phyloP scores from a whole-genome alignment of 1,140 invertebrate genomes.

The Amphibalanus amphitrite region DNA sequence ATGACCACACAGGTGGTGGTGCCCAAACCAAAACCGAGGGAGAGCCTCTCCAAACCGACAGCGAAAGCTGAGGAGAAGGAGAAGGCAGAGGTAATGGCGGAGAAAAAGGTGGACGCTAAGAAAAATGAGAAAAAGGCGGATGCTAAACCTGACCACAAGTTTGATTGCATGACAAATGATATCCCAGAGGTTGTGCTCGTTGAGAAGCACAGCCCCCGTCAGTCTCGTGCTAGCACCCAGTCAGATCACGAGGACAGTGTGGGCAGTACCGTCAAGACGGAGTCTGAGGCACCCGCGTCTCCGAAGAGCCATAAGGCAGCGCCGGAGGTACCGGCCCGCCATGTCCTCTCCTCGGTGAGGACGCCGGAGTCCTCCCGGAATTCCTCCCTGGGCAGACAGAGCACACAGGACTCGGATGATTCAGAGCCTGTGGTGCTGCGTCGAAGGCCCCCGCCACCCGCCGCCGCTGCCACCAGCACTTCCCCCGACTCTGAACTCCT shows the following conservation, averaged over 20 bases:
- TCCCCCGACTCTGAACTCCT: slow-evolving; percentile 45
- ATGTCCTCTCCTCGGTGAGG: not conserved
- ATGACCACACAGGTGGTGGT: slow-evolving; percentile 33
- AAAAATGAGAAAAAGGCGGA: too few relatives aligned
- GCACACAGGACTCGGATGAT: not conserved
- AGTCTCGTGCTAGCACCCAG: too few relatives aligned
- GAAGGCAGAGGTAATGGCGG: not conserved
- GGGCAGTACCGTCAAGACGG: too few relatives aligned
- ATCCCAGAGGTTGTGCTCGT: too few relatives aligned
- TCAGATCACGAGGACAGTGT: too few relatives aligned
- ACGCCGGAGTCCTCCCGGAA: not conserved
- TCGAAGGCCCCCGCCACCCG: slow-evolving; percentile 5
- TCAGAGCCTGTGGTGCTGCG: slow-evolving; percentile 14
- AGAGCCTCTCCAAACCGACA: not conserved
- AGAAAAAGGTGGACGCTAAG: not conserved
- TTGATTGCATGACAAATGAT: too few relatives aligned
- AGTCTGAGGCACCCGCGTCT: not conserved
- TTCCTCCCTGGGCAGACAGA: not conserved
- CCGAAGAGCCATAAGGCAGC: not conserved
- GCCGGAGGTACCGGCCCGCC: not conserved
- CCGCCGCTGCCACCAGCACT: not conserved
- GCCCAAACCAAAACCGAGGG: slow-evolving; percentile 6
- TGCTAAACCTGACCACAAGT: too few relatives aligned
- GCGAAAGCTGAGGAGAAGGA: too few relatives aligned
- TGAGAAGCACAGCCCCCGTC: too few relatives aligned